phyloP scores from a whole-genome alignment of 2,888 invertebrate species.

The Auanema freiburgensis region DNA sequence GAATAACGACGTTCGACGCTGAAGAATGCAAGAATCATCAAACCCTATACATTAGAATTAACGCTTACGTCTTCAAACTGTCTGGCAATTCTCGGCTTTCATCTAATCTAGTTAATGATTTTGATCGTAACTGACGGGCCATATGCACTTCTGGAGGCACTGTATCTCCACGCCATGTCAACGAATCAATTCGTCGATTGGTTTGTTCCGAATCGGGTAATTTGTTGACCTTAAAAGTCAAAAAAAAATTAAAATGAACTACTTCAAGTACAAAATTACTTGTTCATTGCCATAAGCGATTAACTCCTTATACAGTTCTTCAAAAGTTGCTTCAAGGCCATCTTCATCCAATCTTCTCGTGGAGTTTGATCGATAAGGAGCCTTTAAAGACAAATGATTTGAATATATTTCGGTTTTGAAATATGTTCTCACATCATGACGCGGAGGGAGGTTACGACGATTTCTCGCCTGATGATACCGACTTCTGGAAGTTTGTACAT shows the following conservation, averaged over 20 bases:
- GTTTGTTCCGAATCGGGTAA: constrained; percentile 1
- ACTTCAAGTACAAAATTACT: neutral
- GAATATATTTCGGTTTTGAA: constrained; percentile 1
- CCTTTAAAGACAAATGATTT: constrained; percentile 9
- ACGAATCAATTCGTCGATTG: neutral
- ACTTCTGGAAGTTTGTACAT: constrained; percentile 36
- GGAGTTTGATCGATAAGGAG: constrained; percentile 28
- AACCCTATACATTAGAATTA: neutral
- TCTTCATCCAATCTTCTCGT: constrained; percentile 27
- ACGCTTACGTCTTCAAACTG: too few relatives aligned
- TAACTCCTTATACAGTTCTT: constrained; percentile 42
- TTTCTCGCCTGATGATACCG: constrained; percentile 47
- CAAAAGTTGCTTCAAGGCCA: constrained; percentile 43
- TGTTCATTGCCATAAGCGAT: constrained; percentile 34
- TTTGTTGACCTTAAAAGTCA: neutral
- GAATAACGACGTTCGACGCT: constrained; percentile 38
- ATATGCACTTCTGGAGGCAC: constrained; percentile 4
- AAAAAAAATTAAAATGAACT: too few relatives aligned
- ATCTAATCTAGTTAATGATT: constrained; percentile 48
- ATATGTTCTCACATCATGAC: constrained; percentile 26
- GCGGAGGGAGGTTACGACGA: constrained; percentile 37
- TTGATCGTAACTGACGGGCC: constrained; percentile 28
- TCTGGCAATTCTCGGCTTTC: constrained; percentile 19
- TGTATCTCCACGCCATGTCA: constrained; percentile 19
- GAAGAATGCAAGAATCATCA: constrained; percentile 12